Percentiles rank a stretch among this genome's conserved stretches.
Conservation (phyloP, 2,113 vertebrate genomes). For the Brachyhypopomus gauderio region DNA sequence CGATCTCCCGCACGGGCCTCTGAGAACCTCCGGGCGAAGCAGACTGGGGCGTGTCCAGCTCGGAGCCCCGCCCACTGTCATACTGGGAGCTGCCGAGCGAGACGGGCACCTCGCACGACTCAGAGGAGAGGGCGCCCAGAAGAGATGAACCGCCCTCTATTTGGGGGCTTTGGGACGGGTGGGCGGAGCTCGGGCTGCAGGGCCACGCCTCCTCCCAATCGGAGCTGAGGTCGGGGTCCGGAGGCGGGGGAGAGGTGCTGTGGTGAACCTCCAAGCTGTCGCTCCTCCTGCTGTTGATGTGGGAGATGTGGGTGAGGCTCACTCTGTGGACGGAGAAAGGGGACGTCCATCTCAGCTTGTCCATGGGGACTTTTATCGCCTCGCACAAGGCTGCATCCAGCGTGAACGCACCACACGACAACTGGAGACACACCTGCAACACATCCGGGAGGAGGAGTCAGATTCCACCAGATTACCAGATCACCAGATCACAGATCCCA, state of each 20-base stretch:
- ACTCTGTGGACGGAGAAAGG: conserved; percentile 87
- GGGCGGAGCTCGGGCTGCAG: conserved; percentile 47
- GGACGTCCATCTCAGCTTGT: conserved; percentile 93
- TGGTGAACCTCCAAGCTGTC: conserved; percentile 56
- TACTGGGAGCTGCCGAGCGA: conserved; percentile 20
- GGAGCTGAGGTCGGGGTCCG: conserved; percentile 46
- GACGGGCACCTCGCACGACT: conserved; percentile 56
- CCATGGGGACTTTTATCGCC: conserved; percentile 84
- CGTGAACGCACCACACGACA: conserved; percentile 87
- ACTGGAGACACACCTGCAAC: conserved; percentile 85
- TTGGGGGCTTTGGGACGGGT: conserved; percentile 52
- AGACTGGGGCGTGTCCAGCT: conserved; percentile 47
- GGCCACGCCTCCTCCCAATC: conserved; percentile 31
- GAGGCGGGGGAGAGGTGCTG: conserved; percentile 40
- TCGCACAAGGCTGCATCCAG: conserved; percentile 82
- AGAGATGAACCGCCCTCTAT: conserved; percentile 54
- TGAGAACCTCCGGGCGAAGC: conserved; percentile 31
- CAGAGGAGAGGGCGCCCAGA: conserved; percentile 52
- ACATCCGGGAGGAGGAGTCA: not conserved
- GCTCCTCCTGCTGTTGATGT: conserved; percentile 60
- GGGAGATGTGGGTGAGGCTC: conserved; percentile 75
- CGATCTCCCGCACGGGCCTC: conserved; percentile 66
- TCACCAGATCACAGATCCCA: not conserved
- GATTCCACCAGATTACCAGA: not conserved
- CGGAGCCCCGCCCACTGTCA: conserved; percentile 49